Evolutionary conservation across 2,888 invertebrate species (phyloP).

Genomic region (Caenorhabditis afra): DNA sequence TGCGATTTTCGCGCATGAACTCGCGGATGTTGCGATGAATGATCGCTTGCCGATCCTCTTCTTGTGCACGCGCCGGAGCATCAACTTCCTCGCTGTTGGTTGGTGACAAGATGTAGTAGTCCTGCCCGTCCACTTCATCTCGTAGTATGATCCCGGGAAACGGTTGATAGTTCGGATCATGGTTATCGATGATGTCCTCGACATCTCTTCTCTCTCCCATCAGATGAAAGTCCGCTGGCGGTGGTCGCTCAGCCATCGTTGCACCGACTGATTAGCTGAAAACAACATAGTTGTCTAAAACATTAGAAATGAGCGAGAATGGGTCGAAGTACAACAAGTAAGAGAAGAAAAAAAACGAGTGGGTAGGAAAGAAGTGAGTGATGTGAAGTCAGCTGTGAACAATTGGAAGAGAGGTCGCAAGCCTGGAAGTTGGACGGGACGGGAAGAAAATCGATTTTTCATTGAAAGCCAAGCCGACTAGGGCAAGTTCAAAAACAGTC

Average conservation of each 20-base stretch:
- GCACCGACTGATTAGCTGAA: constrained; percentile 25
- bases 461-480: no score
- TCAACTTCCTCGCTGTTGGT: constrained; percentile 28
- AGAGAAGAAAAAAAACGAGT: background rate
- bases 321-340: background rate
- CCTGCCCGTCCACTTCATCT: background rate
- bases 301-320: no score
- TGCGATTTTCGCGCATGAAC: no score
- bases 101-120: constrained; percentile 32
- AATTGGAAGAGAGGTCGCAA: constrained; percentile 7
- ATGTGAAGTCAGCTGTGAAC: constrained; percentile 17
- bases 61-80: background rate
- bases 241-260: constrained; percentile 10
- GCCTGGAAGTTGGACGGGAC: no score
- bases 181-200: background rate
- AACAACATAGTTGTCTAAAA: no score
- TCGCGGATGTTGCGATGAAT: constrained; percentile 12
- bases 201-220: background rate
- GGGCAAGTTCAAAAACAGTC: no score
- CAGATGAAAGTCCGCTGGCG: background rate
- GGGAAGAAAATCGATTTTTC: no score
- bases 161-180: no score
- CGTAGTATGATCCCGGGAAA: no score
- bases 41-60: constrained; percentile 8
- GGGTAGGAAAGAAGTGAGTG: background rate